Evolutionary conservation across 2,888 invertebrate genomes (phyloP), one percentile per base, ranked within the genome.

Genomic region (Poecilobothrus nobilitatus): DNA sequence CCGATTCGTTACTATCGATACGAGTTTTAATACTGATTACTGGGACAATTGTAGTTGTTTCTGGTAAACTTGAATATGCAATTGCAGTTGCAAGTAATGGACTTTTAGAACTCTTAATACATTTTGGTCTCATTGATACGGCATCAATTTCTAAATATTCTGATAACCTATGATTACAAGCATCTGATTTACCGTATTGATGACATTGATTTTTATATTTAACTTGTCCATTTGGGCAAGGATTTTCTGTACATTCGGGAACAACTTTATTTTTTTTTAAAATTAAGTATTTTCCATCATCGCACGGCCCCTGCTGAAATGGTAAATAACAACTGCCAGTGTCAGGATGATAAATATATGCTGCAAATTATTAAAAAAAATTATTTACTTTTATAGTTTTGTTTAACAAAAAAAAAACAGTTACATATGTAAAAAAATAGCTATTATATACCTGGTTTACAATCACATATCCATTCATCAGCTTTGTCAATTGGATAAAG

Each of bases 301-400:
- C 72, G 74, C 91, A 91, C 0, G 91, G 91, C 0, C 91, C 91
- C 76, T 83, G 84, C 62, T 83, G 82, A 75, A 84, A 90, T 0
- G 87, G 87, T 66, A 85, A 83, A 81, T 86, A 86, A 74, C 91
- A 91, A 9, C 79, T 79, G 73, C 88, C 84, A 0, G 84, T 83
- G 33, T 81, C 76, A 2, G 89, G 87, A 74, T 89, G 85, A 76
- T 87, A 91, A 33, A 89, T 72, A 74, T 81, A 83, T 9, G 84
- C 87, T 87, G 77, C 73, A 82, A 66, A n/a, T 65, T n/a, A n/a
- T n/a, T 21, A 63, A n/a, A 61, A 34, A n/a, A 34, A 34, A 34
- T 34, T 34, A 34, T n/a, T n/a, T n/a, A n/a, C n/a, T n/a, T n/a
- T n/a, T n/a, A n/a, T n/a, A n/a, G n/a, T n/a, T n/a, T n/a, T n/a